These are phyloP conservation scores for Lasiommata megera DNA, from an alignment of 2,888 invertebrate genomes.

Conservation along the genomic window DNA sequence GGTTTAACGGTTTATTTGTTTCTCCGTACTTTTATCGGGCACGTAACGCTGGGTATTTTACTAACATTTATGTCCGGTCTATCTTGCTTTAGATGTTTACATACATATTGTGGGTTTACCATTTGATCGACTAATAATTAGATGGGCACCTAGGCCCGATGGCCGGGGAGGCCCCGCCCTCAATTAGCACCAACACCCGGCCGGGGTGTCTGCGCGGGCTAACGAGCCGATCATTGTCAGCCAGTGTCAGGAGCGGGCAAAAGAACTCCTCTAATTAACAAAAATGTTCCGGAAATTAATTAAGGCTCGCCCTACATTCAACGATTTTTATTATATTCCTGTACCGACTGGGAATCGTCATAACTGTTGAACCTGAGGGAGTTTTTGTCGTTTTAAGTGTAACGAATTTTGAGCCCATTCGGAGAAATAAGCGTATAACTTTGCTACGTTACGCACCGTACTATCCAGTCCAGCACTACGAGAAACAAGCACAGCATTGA, in stretches of 20 bases:
- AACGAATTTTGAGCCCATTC: too few species aligned
- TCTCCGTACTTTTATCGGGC: too few species aligned
- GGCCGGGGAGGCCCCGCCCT: not conserved
- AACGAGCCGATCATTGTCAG: constrained; percentile 21
- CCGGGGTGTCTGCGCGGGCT: not conserved
- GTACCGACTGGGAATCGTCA: not conserved
- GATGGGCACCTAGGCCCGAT: not conserved
- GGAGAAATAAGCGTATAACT: too few species aligned
- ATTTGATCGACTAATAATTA: not conserved
- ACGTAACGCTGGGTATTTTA: too few species aligned
- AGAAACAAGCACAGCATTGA: too few species aligned
- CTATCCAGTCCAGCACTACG: too few species aligned
- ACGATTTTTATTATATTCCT: not conserved
- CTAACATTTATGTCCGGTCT: too few species aligned
- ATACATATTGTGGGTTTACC: not conserved
- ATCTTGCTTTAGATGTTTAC: too few species aligned
- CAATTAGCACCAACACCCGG: not conserved
- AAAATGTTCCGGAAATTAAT: constrained; percentile 27
- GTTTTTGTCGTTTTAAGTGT: too few species aligned
- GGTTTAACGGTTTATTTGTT: too few species aligned
- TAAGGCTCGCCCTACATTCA: not conserved
- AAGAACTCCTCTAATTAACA: constrained; percentile 29
- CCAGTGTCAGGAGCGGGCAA: constrained; percentile 13
- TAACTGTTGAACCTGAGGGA: too few species aligned
- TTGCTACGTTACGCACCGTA: too few species aligned